These are phyloP conservation scores for Disparrhopalites patrizii DNA, from an alignment of 2,888 invertebrate genomes.

Conservation along the genomic window DNA sequence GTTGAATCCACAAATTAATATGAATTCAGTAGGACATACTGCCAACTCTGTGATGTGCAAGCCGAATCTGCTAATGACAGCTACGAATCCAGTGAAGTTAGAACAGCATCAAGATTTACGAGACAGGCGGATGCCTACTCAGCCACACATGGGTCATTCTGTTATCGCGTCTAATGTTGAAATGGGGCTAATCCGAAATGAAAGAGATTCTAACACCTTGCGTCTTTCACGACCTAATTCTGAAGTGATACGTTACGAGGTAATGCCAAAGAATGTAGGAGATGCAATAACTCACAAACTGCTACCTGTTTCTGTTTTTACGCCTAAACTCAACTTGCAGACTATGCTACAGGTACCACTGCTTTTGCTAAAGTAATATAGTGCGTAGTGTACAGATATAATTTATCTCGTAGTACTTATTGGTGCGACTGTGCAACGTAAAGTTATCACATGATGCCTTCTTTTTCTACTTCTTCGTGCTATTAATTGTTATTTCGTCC, in stretches of 20 bases:
- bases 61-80: constrained; percentile 38
- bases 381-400: too few species aligned
- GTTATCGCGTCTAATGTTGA: constrained; percentile 10
- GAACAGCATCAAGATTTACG: constrained; percentile 30
- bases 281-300: constrained; percentile 25
- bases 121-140: constrained; percentile 7
- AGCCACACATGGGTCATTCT: constrained; percentile 16
- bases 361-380: too few species aligned
- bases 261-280: constrained; percentile 31
- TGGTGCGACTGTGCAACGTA: too few species aligned
- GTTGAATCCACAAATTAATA: constrained; percentile 39
- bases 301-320: constrained; percentile 32
- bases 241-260: constrained; percentile 38
- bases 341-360: constrained; percentile 46
- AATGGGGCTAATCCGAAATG: constrained; percentile 4
- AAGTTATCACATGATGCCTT: too few species aligned
- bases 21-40: constrained; percentile 9
- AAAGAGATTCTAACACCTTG: constrained; percentile 6
- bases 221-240: constrained; percentile 20
- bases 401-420: too few species aligned
- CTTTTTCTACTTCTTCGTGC: too few species aligned
- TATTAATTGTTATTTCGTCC: too few species aligned
- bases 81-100: constrained; percentile 33
- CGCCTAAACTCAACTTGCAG: constrained; percentile 41
- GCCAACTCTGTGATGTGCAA: constrained; percentile 31